Conservation (phyloP, 2,888 invertebrate genomes). For the Myopa tessellatipennis region DNA sequence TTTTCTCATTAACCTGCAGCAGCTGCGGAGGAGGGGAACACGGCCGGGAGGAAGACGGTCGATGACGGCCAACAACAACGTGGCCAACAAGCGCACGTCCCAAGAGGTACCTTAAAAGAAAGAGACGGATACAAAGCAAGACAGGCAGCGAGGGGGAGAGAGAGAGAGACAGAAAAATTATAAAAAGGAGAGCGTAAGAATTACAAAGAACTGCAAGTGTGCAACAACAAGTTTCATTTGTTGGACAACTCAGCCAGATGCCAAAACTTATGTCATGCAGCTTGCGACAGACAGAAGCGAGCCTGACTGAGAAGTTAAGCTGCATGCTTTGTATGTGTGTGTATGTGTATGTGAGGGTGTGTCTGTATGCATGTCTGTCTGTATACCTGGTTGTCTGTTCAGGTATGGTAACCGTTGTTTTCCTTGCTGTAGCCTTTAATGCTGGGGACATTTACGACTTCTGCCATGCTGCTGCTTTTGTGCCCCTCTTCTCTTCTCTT, state of each 20-base stretch:
- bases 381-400: too few species aligned
- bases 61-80: too few species aligned
- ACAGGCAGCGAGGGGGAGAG: background rate
- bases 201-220: background rate
- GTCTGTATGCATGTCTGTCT: background rate
- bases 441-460: background rate
- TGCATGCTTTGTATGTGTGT: background rate
- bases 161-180: too few species aligned
- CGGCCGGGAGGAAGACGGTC: too few species aligned
- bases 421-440: background rate
- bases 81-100: too few species aligned
- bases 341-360: background rate
- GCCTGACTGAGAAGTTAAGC: background rate
- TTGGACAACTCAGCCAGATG: slow-evolving; percentile 12
- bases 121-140: background rate
- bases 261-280: slow-evolving; percentile 16
- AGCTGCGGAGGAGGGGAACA: slow-evolving; percentile 42
- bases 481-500: too few species aligned
- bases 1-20: slow-evolving; percentile 65
- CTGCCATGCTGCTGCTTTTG: background rate
- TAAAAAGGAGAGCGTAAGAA: background rate
- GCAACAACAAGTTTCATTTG: slow-evolving; percentile 6
- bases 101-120: background rate
- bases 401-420: too few species aligned
- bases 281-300: background rate